A percentile compares a stretch with the other conserved stretches of the same genome.
phyloP scores from a whole-genome alignment of 37 sponge, comb jelly and placozoan genomes.

The Agelas oroides region DNA sequence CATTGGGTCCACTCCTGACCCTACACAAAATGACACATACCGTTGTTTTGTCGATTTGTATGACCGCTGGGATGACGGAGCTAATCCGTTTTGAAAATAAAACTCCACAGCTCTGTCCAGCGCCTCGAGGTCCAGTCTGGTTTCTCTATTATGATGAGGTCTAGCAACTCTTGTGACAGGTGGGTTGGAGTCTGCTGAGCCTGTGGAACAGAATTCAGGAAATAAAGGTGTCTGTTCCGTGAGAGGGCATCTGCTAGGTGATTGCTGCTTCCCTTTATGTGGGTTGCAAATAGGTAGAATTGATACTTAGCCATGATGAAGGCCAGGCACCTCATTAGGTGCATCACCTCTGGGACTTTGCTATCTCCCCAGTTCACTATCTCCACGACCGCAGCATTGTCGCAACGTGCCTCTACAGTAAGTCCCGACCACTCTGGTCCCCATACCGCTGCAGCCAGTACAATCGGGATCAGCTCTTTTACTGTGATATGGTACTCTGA shows the following conservation, averaged over 20 bases:
- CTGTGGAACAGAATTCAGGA: constrained; percentile 13
- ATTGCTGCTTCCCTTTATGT: neutral
- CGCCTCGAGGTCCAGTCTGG: constrained; percentile 43
- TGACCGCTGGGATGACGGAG: constrained; percentile 4
- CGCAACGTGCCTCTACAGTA: neutral
- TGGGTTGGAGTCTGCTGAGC: neutral
- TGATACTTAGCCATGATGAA: constrained; percentile 12
- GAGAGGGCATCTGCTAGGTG: constrained; percentile 39
- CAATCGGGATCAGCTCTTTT: neutral
- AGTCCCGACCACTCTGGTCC: no score
- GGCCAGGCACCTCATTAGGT: constrained; percentile 24
- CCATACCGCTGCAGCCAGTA: neutral
- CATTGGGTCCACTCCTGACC: neutral
- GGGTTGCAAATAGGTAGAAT: neutral
- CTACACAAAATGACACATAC: constrained; percentile 16
- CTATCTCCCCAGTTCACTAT: neutral
- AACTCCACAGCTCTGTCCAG: constrained; percentile 48
- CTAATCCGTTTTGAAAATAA: constrained; percentile 15
- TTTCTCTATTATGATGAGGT: neutral
- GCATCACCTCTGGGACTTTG: constrained; percentile 13
- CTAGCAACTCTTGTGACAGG: neutral
- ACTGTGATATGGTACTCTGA: neutral
- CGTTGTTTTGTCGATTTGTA: constrained; percentile 15
- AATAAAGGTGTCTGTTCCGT: neutral
- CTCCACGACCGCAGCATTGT: neutral